Conservation (phyloP, 2,797 vertebrate genomes). For the Acanthurus tractus region DNA sequence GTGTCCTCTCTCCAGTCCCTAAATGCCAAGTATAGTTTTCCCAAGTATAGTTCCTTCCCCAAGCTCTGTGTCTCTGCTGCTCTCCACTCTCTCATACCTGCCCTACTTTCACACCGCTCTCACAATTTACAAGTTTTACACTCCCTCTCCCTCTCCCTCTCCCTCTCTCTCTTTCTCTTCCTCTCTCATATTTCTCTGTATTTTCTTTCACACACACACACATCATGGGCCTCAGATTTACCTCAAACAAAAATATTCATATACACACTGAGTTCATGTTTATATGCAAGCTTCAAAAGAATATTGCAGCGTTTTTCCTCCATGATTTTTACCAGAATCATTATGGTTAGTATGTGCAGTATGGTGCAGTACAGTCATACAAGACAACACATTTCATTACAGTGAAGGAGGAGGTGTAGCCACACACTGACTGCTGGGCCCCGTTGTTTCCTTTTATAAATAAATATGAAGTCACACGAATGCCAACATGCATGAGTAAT, state of each 20-base stretch:
- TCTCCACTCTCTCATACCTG: conserved; percentile 74
- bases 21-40: conserved; percentile 71
- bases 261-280: conserved; percentile 24
- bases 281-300: conserved; percentile 18
- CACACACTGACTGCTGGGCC: conserved; percentile 15
- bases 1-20: conserved; percentile 33
- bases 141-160: conserved; percentile 46
- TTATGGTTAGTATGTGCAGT: conserved; percentile 24
- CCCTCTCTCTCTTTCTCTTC: conserved; percentile 32
- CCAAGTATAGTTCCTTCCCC: conserved; percentile 72
- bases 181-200: conserved; percentile 19
- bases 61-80: conserved; percentile 66
- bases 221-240: conserved; percentile 29
- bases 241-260: conserved; percentile 36
- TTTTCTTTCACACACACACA: conserved; percentile 11
- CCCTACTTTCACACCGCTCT: conserved; percentile 78
- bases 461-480: conserved; percentile 50
- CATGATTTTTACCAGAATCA: conserved; percentile 1
- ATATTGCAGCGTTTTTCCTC: not conserved
- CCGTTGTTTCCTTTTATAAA: conserved; percentile 43
- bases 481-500: conserved; percentile 48
- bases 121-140: conserved; percentile 71
- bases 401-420: conserved; percentile 7
- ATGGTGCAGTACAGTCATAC: not conserved
- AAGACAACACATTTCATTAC: not conserved